Evolutionary conservation across 2,888 invertebrate genomes (phyloP), one percentile per base, ranked within the genome.

Genomic region (Dasysyrphus albostriatus): DNA sequence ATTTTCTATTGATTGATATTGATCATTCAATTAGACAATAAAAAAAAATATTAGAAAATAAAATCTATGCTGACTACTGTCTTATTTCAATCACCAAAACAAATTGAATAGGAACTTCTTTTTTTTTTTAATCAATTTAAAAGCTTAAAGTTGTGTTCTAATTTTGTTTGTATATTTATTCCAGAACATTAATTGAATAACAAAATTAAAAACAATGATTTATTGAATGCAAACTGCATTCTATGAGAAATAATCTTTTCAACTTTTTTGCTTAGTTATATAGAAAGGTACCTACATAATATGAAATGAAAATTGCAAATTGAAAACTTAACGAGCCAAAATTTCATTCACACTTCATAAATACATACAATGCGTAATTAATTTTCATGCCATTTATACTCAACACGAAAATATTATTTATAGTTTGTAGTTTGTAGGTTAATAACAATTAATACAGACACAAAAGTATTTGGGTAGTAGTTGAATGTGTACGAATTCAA

Each of bases 331-430:
- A 61, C 67, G 65, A 81, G 77, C 69, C 81, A 81, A 81, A 51
- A 76, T 80, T 72, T 72, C 39, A 72, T 77, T 32, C 69, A 56
- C 59, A 81, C 77, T 67, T 85, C 73, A 54, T 54, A 24, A 54
- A 24, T 54, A 69, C 54, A 77, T n/a, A n/a, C n/a, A n/a, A n/a
- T 77, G 81, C 73, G 76, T 85, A 85, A 85, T 85, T 85, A 85
- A 85, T 85, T 85, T 84, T 37, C 34, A 29, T 56, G 69, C 67
- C 81, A 85, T 81, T 73, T 77, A 69, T 73, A 67, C 81, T 72
- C 76, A 51, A 67, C 29, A 65, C 76, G 24, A 73, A 76, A 81
- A 81, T 85, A 81, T 54, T 54, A 32, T 54, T 7, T 5, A 9
- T 24, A 49, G 67, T 73, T 19, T 58, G 39, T 85, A 54, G 73